A percentile compares a stretch with the other conserved stretches of the same genome.
Conservation (phyloP, 2,797 vertebrate genomes). For the Tympanoctomys barrerae region DNA sequence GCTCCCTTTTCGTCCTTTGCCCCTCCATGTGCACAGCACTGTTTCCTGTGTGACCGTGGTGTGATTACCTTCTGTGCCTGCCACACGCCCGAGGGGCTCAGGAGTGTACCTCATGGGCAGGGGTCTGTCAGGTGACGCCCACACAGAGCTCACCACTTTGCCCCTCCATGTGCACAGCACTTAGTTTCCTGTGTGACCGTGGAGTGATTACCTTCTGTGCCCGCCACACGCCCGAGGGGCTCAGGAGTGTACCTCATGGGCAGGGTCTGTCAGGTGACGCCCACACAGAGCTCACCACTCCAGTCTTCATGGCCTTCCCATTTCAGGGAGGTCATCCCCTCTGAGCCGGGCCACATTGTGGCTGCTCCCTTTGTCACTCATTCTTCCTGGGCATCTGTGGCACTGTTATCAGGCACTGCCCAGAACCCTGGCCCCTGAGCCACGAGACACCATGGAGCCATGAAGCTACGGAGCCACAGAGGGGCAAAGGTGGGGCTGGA, state of each 20-base stretch:
- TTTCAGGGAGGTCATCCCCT: background rate
- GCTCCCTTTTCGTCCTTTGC: background rate
- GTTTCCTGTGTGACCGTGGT: background rate
- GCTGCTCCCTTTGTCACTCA: background rate
- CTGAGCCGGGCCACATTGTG: background rate
- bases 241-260: background rate
- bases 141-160: fast-evolving
- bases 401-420: background rate
- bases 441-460: fast-evolving
- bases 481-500: background rate
- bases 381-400: background rate
- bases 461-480: background rate
- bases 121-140: background rate
- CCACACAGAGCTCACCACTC: fast-evolving
- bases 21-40: background rate
- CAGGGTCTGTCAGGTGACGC: too few species aligned
- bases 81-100: too few species aligned
- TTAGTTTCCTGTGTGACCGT: background rate
- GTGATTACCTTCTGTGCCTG: background rate
- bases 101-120: background rate
- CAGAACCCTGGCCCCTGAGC: background rate
- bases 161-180: background rate
- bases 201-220: background rate
- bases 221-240: too few species aligned
- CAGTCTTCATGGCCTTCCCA: background rate